Evolutionary conservation across 2,113 vertebrate genomes (phyloP).

Genomic region (Haemorhous mexicanus): DNA sequence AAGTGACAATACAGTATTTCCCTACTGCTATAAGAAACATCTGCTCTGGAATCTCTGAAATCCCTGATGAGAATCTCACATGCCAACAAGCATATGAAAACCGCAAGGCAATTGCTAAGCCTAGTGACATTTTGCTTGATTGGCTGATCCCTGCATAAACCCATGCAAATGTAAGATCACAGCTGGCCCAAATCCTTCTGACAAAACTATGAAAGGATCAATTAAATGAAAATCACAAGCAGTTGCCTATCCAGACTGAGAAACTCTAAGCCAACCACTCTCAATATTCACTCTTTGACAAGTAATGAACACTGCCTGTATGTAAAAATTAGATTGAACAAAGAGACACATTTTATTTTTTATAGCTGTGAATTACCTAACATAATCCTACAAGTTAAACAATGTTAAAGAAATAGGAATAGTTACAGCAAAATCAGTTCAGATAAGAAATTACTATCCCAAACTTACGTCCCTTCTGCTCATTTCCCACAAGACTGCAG

Average conservation of each 20-base stretch:
- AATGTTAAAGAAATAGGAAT: neutral
- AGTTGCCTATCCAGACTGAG: neutral
- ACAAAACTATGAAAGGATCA: neutral
- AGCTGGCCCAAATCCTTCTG: neutral
- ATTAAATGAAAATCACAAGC: neutral
- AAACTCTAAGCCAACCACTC: neutral
- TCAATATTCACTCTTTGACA: neutral
- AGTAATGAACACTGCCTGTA: neutral
- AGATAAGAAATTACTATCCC: neutral
- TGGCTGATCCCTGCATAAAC: neutral
- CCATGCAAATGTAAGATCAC: neutral
- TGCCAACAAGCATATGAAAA: neutral
- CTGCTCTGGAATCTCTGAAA: neutral
- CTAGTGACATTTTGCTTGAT: neutral
- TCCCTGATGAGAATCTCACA: neutral
- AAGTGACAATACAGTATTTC: neutral
- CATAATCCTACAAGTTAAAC: neutral
- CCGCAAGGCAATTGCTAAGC: neutral
- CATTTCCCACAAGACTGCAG: neutral
- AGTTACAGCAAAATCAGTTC: neutral
- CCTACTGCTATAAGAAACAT: neutral
- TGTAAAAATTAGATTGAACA: neutral
- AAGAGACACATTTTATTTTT: neutral
- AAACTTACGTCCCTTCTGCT: neutral
- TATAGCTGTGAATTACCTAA: neutral